Evolutionary conservation across 2,113 vertebrate species (phyloP), one percentile per base, ranked within the genome.

Genomic region (Hydropotes inermis): DNA sequence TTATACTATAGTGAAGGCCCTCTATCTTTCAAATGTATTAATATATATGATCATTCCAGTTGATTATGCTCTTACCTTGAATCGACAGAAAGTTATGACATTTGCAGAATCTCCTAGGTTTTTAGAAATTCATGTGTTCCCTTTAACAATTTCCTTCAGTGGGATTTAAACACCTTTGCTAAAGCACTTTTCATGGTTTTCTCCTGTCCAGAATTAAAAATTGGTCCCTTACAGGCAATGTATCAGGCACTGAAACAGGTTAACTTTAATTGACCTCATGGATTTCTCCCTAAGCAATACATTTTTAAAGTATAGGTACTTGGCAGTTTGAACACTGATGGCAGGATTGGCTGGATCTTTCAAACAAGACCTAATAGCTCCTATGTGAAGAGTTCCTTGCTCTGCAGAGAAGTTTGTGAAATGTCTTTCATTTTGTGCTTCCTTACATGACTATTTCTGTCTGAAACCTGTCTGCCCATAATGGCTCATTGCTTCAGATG

Each of bases 221-320:
- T 70, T 30, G 91, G 74, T 90, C 28, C 36, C 67, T 97, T 94
- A 54, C 0, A 52, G 91, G 30, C 61, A 96, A 93, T 64, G 43
- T 47, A 25, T 6, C 12, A 78, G 47, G 2, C n/a, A 87, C 89
- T 92, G 94, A 78, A 52, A 95, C 92, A 96, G 90, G 74, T 60
- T 92, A 89, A 45, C 43, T 61, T 89, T 78, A 93, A 96, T n/a
- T 87, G 96, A 97, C 91, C 87, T 92, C 55, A 61, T 43, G 52
- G 74, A 83, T 85, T 96, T 97, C 43, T 78, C 85, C 23, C 81
- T 85, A 90, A 87, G 90, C 17, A 94, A 96, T 70, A 50, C 54
- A 89, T 87, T 95, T 96, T 88, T 94, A 92, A 82, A 16, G 27
- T 43, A 47, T 2, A 33, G 36, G 83, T 57, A 78, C 57, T 81